Conservation (phyloP, 2,888 invertebrate species). For the Cosmopolites sordidus region DNA sequence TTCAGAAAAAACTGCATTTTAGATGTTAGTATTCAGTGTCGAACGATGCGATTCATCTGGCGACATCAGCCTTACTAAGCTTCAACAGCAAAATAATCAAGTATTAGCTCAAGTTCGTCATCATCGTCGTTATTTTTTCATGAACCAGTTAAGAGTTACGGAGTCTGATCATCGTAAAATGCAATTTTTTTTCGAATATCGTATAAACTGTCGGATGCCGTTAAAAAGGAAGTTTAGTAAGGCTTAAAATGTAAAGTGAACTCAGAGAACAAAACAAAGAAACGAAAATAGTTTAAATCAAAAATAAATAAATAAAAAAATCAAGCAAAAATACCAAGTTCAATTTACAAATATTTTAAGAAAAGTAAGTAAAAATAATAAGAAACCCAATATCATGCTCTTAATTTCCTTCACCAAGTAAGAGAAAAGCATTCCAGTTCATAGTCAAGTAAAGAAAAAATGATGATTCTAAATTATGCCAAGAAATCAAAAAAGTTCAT, state of each 20-base stretch:
- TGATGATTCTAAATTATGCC: too few relatives aligned
- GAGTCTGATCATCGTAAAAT: conserved; percentile 16
- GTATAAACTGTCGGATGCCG: conserved; percentile 4
- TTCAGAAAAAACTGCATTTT: conserved; percentile 54
- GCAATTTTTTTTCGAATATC: conserved; percentile 26
- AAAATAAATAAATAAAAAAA: background rate
- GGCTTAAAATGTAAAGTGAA: conserved; percentile 33
- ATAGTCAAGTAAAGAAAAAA: too few relatives aligned
- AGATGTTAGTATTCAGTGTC: conserved; percentile 39
- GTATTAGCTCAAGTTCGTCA: background rate
- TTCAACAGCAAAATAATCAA: conserved; percentile 8
- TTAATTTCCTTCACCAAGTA: background rate
- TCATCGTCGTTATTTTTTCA: too few relatives aligned
- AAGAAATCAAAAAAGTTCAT: too few relatives aligned
- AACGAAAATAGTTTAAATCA: conserved; percentile 2
- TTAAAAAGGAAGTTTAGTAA: conserved; percentile 43
- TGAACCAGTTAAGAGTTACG: too few relatives aligned
- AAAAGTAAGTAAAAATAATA: conserved; percentile 5
- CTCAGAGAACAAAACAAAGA: conserved; percentile 13
- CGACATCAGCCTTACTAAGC: conserved; percentile 26
- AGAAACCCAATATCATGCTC: background rate
- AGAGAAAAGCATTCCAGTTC: background rate
- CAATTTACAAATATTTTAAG: conserved; percentile 19
- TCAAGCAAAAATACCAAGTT: conserved; percentile 9
- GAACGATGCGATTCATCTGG: conserved; percentile 1